Base-by-base conservation (phyloP, 2,113 vertebrate species). In the Microcebus lehilahytsara region DNA sequence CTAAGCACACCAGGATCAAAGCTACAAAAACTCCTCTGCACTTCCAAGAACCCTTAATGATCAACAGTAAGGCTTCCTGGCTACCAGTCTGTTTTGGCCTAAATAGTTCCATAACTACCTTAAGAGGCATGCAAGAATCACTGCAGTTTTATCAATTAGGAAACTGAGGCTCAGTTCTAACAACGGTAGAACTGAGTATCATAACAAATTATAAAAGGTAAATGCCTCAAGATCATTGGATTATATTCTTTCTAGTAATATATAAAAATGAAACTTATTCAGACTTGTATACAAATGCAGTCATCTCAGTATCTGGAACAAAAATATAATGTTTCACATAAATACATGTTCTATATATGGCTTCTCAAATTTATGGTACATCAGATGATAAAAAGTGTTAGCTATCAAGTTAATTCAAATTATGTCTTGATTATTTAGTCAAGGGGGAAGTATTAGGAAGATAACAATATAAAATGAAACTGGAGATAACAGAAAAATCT, bases 1-100 rank as follows among this genome's bases (percentile, higher is more conserved):
- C 97, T 0, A 98, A 97, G 84, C 72, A 98, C 14, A 97, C 94
- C 2, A 91, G 98, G 32, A 96, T 98, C 88, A 98, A 98, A 92
- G 85, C 97, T 69, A 97, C 98, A 89, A 97, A 89, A 83, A 98
- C 98, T 1, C 98, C 98, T 4, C 97, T 98, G 97, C 81, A 96
- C 78, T 46, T 30, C 46, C 25, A 16, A 27, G 93, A 96, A 20
- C 67, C 98, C 66, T 3, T 9, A 30, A 60, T 98, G 78, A 96
- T 16, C 20, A 96, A 90, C 25, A 91, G 98, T 98, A 98, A 98
- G 98, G 25, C n/a, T 87, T 81, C 23, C 37, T n/a, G n/a, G 27
- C 22, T 30, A 10, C 27, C 46, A 40, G 19, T 9, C 30, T 53
- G 58, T 42, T 58, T 14, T 56, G 34, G 34, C 19, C 27, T 46